Evolutionary conservation across 2,888 invertebrate species (phyloP).

Genomic region (Oligia strigilis): DNA sequence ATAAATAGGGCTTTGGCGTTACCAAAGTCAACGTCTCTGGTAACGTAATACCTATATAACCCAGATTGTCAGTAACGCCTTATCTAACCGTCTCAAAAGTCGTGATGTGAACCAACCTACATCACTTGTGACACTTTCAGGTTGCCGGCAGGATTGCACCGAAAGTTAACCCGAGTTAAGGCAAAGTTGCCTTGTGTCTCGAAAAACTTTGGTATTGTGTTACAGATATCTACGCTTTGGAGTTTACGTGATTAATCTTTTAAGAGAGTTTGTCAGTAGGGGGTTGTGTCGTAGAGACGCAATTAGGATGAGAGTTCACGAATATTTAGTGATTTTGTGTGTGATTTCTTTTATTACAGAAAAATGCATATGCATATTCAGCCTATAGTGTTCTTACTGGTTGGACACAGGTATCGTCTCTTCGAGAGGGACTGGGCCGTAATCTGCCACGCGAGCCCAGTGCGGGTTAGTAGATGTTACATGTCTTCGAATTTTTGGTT

Average conservation of each 20-base stretch:
- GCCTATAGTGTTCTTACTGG: too few relatives aligned
- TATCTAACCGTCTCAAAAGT: constrained; percentile 63
- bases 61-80: constrained; percentile 39
- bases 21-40: too few relatives aligned
- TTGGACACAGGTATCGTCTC: too few relatives aligned
- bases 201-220: constrained; percentile 65
- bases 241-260: constrained; percentile 62
- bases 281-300: neutral
- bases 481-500: too few relatives aligned
- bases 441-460: too few relatives aligned
- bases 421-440: too few relatives aligned
- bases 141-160: constrained; percentile 60
- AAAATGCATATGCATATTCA: too few relatives aligned
- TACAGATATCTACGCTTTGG: constrained; percentile 54
- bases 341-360: neutral
- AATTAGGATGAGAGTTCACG: neutral
- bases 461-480: too few relatives aligned
- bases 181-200: constrained; percentile 47
- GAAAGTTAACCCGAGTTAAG: constrained; percentile 65
- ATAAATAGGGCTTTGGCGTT: too few relatives aligned
- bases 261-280: constrained; percentile 20
- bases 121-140: constrained; percentile 68
- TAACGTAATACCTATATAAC: constrained; percentile 19
- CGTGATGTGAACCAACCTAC: constrained; percentile 63
- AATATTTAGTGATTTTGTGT: neutral